phyloP scores from a whole-genome alignment of 1,140 invertebrate genomes.

The Probaryconus sp. region DNA sequence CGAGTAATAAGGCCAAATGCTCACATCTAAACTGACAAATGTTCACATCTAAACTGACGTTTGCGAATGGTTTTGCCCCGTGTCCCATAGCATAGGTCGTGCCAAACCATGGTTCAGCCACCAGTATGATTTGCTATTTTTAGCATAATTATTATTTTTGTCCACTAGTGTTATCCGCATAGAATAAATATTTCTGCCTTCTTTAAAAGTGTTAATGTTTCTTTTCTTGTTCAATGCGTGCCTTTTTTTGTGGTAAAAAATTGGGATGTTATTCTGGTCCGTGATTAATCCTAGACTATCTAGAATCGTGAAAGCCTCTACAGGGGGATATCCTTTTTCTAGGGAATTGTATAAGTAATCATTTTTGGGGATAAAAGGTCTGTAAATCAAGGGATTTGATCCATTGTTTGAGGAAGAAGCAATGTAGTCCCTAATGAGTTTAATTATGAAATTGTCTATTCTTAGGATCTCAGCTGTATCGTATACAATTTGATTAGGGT shows the following conservation, averaged over 20 bases:
- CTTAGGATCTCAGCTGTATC: constrained; percentile 8
- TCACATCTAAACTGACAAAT: too few species aligned
- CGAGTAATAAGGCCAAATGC: too few species aligned
- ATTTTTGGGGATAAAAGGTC: not conserved
- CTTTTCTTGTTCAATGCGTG: constrained; percentile 1
- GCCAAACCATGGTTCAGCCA: not conserved
- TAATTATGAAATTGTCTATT: constrained; percentile 26
- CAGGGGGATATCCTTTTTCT: constrained; percentile 1
- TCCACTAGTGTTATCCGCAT: not conserved
- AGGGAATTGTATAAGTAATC: not conserved
- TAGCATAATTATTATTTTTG: not conserved
- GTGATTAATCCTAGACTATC: constrained; percentile 2
- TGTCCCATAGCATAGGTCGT: too few species aligned
- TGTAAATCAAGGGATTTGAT: not conserved
- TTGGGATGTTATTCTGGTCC: not conserved
- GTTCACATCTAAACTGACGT: too few species aligned
- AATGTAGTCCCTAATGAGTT: constrained; percentile 17
- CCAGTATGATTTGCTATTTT: not conserved
- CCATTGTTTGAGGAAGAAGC: not conserved
- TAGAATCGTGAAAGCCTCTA: not conserved
- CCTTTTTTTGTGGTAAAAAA: constrained; percentile 10
- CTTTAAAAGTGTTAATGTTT: not conserved
- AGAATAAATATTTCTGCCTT: not conserved
- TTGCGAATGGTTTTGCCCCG: too few species aligned
- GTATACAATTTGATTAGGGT: constrained; percentile 4